Evolutionary conservation across 2,113 vertebrate species (phyloP), one percentile per base, ranked within the genome.

Genomic region (Hiodon tergisus): DNA sequence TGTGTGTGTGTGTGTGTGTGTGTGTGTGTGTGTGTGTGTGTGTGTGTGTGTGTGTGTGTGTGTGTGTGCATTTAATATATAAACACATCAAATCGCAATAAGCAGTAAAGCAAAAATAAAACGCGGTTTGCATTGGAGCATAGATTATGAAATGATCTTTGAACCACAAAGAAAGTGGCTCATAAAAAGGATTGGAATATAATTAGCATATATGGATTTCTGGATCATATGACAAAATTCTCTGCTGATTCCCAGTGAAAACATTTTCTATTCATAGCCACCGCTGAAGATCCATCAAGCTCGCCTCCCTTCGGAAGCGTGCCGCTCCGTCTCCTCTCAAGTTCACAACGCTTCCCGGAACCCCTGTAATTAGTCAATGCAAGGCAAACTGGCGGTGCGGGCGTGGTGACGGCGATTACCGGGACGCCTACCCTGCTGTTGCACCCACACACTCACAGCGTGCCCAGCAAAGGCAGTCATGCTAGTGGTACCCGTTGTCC

Each of bases 191-290:
- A 6, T 63, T 53, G 31, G 53, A 76, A 78, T 82, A 76, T 77
- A 73, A 78, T 84, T 77, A 77, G 70, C 31, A 47, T 54, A 86
- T 87, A 86, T 87, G 84, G 85, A 88, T 89, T 82, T 86, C 86
- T 88, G 75, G 86, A 88, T 87, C 87, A 85, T 83, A 78, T 63
- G 80, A 13, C 73, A 14, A 66, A 69, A 73, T 73, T 72, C 83
- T 80, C 74, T 71, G 69, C 69, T 84, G 83, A 80, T 68, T 74
- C 81, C 84, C 72, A 17, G 67, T 75, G 81, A 75, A 78, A 81
- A 79, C 69, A 70, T 73, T 83, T 77, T 82, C 78, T 86, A 83
- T 83, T 83, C 84, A 82, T 78, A 80, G 77, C 58, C 78, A 77
- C 86, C 82, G 82, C 83, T 80, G 78, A 72, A 68, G 11, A 31